Base-by-base conservation (phyloP, 2,797 vertebrate genomes). In the Rhinophrynus dorsalis region DNA sequence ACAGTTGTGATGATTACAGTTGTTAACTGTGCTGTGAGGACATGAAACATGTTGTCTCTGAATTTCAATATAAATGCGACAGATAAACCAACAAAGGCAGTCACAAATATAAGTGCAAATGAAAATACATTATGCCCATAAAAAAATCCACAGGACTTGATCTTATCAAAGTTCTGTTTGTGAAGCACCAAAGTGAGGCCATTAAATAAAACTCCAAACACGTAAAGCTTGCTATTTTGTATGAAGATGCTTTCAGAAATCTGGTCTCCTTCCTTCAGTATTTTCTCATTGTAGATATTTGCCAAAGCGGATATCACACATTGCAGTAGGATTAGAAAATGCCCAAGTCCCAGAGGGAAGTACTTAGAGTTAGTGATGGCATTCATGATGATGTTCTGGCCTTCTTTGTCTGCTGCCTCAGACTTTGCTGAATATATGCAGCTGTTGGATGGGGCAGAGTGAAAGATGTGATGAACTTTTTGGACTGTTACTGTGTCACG, bases 221-320 rank as follows among this genome's bases (percentile, higher is more conserved):
- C 77, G 40, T 99, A 99, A 64, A 99, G 84, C 81, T 96, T 97
- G 77, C 93, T 97, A 85, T 98, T 99, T 89, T 99, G 97, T 2
- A 89, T 91, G 79, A 97, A 99, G 84, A 99, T 98, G 85, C 91
- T 98, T 85, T 99, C 95, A 0, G 82, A 82, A 17, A 91, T 84
- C 79, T 96, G 95, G 74, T 93, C 90, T 6, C 91, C 94, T 37
- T 98, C 96, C 77, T 99, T 99, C 44, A 99, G 69, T 80, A 99
- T 99, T 91, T 99, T 99, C 81, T 99, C 97, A 1, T 96, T 99
- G 85, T 99, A 99, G 82, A 99, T 97, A 84, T 99, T 99, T 79
- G 97, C 97, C 88, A 96, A 82, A 23, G 97, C 92, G 2, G 97
- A 94, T 76, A 97, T 90, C 78, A 99, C 93, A 80, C 97, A 99